Evolutionary conservation across 2,888 invertebrate species (phyloP).

Genomic region (Loripinus fragilis): DNA sequence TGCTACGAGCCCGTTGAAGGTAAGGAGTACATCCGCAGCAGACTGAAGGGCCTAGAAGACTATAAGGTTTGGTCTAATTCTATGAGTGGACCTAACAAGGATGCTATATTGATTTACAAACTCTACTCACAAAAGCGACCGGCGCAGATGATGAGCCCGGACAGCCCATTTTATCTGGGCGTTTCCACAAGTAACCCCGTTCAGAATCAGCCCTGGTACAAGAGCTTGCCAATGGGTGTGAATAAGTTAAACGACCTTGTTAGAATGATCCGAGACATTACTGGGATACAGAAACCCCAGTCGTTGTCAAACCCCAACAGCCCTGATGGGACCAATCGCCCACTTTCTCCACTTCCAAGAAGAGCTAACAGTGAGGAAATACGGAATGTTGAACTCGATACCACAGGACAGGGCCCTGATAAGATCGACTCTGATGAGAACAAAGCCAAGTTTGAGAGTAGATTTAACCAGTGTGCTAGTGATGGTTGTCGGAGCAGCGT

Average conservation of each 20-base stretch:
- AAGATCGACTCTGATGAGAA: too few species aligned
- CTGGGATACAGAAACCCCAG: conserved; percentile 50
- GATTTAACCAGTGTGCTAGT: too few species aligned
- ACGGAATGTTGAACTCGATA: too few species aligned
- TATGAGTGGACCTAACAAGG: conserved; percentile 67
- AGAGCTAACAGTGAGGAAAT: too few species aligned
- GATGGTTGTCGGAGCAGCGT: background rate
- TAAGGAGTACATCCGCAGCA: conserved; percentile 43
- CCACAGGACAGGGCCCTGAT: too few species aligned
- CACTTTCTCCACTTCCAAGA: too few species aligned
- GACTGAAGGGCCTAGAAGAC: conserved; percentile 38
- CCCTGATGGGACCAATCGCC: background rate
- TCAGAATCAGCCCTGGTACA: conserved; percentile 74
- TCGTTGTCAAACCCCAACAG: background rate
- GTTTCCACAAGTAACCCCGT: conserved; percentile 56
- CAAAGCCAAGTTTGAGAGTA: too few species aligned
- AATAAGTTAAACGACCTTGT: conserved; percentile 78
- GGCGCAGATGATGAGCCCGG: conserved; percentile 67
- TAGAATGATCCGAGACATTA: conserved; percentile 75
- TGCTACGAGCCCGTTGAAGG: conserved; percentile 62
- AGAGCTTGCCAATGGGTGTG: conserved; percentile 75
- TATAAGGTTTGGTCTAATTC: conserved; percentile 36
- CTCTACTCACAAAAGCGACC: conserved; percentile 74
- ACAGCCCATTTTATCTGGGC: conserved; percentile 76
- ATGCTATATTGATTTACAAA: conserved; percentile 74